A percentile compares a stretch with the other conserved stretches of the same genome.
Conservation (phyloP, 2,888 invertebrate species). For the Lasioglossum calceatum region DNA sequence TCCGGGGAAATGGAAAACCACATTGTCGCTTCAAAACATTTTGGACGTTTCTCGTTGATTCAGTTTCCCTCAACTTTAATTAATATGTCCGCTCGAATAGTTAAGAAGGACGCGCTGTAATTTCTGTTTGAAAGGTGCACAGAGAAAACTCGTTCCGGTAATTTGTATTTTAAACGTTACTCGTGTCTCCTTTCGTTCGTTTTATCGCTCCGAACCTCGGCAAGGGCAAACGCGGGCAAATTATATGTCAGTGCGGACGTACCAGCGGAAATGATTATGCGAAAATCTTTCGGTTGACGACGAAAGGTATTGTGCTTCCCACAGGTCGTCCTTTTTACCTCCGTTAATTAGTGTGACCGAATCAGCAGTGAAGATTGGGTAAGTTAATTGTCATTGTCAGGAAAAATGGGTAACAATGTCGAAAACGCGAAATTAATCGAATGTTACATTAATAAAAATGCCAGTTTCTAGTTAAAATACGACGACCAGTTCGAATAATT, state of each 20-base stretch:
- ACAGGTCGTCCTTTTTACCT: background rate
- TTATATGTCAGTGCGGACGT: background rate
- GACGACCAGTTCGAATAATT: background rate
- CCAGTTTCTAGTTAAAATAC: background rate
- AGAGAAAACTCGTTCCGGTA: constrained; percentile 8
- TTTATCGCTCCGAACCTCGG: background rate
- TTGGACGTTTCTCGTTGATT: constrained; percentile 2
- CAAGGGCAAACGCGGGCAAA: background rate
- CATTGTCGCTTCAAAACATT: background rate
- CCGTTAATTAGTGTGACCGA: constrained; percentile 19
- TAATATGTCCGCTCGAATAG: constrained; percentile 21
- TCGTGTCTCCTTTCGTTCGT: background rate
- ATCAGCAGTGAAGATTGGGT: background rate
- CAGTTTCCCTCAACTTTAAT: constrained; percentile 26
- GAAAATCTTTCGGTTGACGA: background rate
- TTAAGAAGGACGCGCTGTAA: background rate
- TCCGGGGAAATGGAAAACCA: too few relatives aligned
- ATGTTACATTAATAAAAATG: background rate
- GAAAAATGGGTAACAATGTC: background rate
- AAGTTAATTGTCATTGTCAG: background rate
- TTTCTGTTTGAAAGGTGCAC: constrained; percentile 7
- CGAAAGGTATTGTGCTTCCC: background rate
- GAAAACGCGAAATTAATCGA: background rate
- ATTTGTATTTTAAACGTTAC: constrained; percentile 19
- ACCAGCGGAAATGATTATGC: background rate